Conservation (phyloP, 1,140 invertebrate species). For the Drosophila yakuba region DNA sequence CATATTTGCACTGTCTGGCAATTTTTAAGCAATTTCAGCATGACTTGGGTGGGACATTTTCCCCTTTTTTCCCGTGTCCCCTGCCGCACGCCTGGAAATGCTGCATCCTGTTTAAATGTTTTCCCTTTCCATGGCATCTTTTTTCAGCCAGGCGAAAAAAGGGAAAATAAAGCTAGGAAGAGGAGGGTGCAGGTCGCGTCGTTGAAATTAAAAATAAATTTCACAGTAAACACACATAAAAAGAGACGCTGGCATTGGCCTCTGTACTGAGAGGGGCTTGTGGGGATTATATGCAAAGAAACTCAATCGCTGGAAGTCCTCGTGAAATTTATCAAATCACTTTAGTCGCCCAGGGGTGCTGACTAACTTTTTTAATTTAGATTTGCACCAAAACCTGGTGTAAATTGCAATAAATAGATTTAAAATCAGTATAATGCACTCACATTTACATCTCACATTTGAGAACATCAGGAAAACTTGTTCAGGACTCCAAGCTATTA, state of each 20-base stretch:
- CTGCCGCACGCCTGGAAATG: slow-evolving; percentile 22
- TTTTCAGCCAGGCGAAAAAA: slow-evolving; percentile 2
- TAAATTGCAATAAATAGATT: no score
- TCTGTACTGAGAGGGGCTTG: neutral
- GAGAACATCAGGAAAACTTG: neutral
- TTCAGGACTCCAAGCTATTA: neutral
- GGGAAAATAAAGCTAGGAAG: neutral
- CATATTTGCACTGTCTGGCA: slow-evolving; percentile 82
- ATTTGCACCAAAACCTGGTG: neutral
- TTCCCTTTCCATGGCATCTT: slow-evolving; percentile 42
- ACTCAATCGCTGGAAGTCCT: neutral
- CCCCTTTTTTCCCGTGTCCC: neutral
- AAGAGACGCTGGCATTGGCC: slow-evolving; percentile 51
- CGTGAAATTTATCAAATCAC: neutral
- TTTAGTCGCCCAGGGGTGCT: neutral
- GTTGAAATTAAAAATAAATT: slow-evolving; percentile 81
- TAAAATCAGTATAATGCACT: no score
- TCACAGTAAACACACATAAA: slow-evolving; percentile 82
- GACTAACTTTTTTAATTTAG: neutral
- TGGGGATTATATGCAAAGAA: slow-evolving; percentile 1
- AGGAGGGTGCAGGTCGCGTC: slow-evolving; percentile 45
- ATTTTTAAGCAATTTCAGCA: slow-evolving; percentile 81
- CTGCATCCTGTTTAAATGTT: slow-evolving; percentile 81
- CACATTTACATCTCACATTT: no score
- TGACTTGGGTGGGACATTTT: slow-evolving; percentile 62